Conservation (phyloP, 2,888 invertebrate species). For the Therioaphis trifolii region DNA sequence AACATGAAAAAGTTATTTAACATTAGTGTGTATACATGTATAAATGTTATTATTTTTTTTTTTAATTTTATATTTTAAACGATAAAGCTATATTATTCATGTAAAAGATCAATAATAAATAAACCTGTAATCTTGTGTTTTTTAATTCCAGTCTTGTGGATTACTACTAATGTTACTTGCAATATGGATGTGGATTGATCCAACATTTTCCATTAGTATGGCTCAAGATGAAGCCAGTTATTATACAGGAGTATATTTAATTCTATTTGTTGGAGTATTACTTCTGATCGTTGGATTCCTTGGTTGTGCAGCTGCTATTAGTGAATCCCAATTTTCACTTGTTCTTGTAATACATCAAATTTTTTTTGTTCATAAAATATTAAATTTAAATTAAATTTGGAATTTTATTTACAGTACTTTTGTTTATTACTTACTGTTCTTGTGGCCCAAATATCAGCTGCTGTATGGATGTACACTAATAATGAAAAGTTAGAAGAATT, state of each 20-base stretch:
- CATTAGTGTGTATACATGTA: no score
- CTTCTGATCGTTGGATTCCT: slow-evolving; percentile 82
- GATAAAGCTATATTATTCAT: no score
- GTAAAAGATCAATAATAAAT: no score
- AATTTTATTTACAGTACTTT: slow-evolving; percentile 76
- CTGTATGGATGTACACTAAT: slow-evolving; percentile 81
- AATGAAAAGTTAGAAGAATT: slow-evolving; percentile 76
- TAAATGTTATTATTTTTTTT: no score
- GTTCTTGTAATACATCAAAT: slow-evolving; percentile 72
- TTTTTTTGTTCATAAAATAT: not conserved
- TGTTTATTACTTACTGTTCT: slow-evolving; percentile 81
- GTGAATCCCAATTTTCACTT: slow-evolving; percentile 82
- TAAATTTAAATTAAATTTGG: slow-evolving; percentile 16
- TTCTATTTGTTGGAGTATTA: slow-evolving; percentile 78
- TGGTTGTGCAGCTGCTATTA: slow-evolving; percentile 85
- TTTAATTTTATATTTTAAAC: no score
- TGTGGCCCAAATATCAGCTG: slow-evolving; percentile 82
- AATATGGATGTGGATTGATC: slow-evolving; percentile 83
- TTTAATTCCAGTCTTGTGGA: slow-evolving; percentile 76
- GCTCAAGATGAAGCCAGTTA: slow-evolving; percentile 75
- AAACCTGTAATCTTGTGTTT: not conserved
- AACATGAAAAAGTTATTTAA: no score
- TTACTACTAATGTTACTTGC: slow-evolving; percentile 77
- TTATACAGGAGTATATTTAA: slow-evolving; percentile 78
- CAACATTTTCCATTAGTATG: slow-evolving; percentile 78